phyloP scores from a whole-genome alignment of 2,797 vertebrate species.

The Malacoraja senta region DNA sequence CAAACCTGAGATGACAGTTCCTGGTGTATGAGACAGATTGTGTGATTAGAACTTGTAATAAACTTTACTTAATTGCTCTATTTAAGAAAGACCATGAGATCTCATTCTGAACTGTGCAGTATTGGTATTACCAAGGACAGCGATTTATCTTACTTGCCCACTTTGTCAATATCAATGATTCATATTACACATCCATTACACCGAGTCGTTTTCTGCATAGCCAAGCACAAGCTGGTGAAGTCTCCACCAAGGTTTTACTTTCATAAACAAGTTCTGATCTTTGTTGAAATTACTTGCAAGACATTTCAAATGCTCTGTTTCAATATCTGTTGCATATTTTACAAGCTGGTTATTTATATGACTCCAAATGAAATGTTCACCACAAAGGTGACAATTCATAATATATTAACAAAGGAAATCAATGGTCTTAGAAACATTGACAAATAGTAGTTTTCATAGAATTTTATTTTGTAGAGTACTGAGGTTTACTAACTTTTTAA shows the following conservation, averaged over 20 bases:
- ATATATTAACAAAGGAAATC: not conserved
- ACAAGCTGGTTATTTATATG: not conserved
- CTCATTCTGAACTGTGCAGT: constrained; percentile 10
- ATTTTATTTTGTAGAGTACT: not conserved
- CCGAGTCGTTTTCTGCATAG: constrained; percentile 24
- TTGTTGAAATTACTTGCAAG: not conserved
- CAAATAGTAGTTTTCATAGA: not conserved
- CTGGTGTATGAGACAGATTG: constrained; percentile 16
- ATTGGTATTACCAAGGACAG: constrained; percentile 36
- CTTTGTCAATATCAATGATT: constrained; percentile 36
- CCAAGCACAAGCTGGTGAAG: constrained; percentile 4
- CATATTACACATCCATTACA: constrained; percentile 37
- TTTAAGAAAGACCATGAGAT: constrained; percentile 13
- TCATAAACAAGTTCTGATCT: not conserved
- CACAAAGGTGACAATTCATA: not conserved
- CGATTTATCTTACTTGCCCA: constrained; percentile 34
- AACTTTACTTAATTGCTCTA: constrained; percentile 36
- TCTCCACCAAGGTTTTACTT: not conserved
- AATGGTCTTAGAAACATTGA: not conserved
- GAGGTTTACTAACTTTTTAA: not conserved
- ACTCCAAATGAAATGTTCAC: constrained; percentile 26
- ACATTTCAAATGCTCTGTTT: constrained; percentile 4
- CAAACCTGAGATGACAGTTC: constrained; percentile 18
- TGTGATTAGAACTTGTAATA: constrained; percentile 27
- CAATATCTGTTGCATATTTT: not conserved